Evolutionary conservation across 2,888 invertebrate species (phyloP).

Genomic region (Apamea epomidion): DNA sequence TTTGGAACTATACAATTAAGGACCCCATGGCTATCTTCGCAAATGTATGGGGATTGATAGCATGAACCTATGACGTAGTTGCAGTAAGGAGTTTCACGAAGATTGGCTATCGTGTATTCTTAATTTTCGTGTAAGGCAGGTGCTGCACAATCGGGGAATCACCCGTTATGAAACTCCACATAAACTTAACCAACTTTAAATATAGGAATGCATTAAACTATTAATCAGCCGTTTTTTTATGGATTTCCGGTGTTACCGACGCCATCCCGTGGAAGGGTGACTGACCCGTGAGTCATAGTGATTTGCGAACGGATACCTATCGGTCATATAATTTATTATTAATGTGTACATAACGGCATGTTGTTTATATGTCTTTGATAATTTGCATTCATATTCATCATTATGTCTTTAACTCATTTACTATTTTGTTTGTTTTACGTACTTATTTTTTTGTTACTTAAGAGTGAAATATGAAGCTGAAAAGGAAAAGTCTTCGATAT

Average conservation of each 20-base stretch:
- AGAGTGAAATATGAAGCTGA: constrained; percentile 42
- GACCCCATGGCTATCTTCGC: not conserved
- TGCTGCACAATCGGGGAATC: constrained; percentile 1
- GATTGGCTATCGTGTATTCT: not conserved
- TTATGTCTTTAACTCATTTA: constrained; percentile 27
- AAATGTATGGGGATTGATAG: not conserved
- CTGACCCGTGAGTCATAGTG: constrained; percentile 65
- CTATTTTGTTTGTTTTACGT: constrained; percentile 17
- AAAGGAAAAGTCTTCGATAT: constrained; percentile 34
- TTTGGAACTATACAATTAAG: constrained; percentile 5
- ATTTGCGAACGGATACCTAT: constrained; percentile 65
- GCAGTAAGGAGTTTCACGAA: not conserved
- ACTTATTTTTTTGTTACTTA: constrained; percentile 10
- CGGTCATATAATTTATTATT: constrained; percentile 66
- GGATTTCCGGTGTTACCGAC: constrained; percentile 55
- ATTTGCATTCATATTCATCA: constrained; percentile 60
- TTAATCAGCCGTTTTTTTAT: constrained; percentile 58
- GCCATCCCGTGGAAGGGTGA: constrained; percentile 62
- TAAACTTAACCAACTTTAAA: constrained; percentile 42
- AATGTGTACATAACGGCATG: constrained; percentile 63
- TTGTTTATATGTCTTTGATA: constrained; percentile 46
- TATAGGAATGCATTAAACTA: constrained; percentile 55
- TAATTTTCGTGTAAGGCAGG: not conserved
- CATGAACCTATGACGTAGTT: not conserved
- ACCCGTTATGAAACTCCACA: constrained; percentile 10